Conservation (phyloP, 2,113 vertebrate species). For the Bubo scandiacus region DNA sequence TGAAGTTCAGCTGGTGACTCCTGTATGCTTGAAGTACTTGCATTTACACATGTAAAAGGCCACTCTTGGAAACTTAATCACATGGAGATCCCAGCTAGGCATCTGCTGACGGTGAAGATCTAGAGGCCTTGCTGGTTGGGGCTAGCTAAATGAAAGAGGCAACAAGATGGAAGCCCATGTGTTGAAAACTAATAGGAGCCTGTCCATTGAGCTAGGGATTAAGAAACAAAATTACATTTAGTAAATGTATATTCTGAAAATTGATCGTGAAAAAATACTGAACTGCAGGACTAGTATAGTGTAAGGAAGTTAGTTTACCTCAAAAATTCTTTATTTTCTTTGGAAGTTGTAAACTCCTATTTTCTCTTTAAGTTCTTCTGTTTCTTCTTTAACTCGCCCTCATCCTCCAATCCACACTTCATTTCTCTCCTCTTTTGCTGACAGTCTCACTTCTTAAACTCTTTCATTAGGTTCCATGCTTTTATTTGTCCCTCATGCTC, state of each 20-base stretch:
- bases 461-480: background rate
- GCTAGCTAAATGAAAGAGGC: background rate
- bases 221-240: background rate
- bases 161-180: background rate
- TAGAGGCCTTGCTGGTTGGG: background rate
- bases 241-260: background rate
- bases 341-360: background rate
- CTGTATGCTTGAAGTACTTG: background rate
- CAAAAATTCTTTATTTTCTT: background rate
- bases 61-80: background rate
- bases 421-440: background rate
- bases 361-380: background rate
- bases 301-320: background rate
- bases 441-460: background rate
- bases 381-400: background rate
- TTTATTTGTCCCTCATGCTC: background rate
- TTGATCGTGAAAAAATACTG: background rate
- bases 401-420: background rate
- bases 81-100: background rate
- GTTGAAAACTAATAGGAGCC: background rate
- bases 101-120: background rate
- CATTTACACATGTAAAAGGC: background rate
- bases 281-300: background rate
- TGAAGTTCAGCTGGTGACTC: background rate
- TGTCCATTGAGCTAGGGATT: background rate